Conservation (phyloP, 2,888 invertebrate species). For the Patella depressa region DNA sequence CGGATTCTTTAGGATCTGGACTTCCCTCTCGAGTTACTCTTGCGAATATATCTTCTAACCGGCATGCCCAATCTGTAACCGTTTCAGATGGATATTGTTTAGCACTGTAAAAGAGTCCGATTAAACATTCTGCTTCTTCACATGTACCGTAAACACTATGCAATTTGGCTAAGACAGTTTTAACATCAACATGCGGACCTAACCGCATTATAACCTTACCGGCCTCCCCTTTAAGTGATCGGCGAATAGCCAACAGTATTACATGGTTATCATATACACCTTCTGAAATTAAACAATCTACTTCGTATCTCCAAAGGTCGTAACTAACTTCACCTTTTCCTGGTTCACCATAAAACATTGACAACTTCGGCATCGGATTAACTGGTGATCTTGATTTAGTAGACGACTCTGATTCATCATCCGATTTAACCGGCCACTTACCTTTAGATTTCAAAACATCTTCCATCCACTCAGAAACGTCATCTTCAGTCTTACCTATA, state of each 20-base stretch:
- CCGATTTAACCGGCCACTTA: neutral
- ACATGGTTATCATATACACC: no score
- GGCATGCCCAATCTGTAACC: neutral
- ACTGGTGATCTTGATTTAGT: no score
- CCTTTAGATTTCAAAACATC: neutral
- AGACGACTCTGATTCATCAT: no score
- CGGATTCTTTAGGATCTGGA: neutral
- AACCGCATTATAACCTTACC: no score
- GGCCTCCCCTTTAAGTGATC: no score
- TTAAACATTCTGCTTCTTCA: constrained; percentile 7
- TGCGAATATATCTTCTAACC: constrained; percentile 6
- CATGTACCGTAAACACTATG: constrained; percentile 9
- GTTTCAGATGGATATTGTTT: no score
- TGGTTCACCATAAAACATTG: constrained; percentile 13
- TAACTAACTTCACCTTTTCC: constrained; percentile 8
- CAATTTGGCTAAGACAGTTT: no score
- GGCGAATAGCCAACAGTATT: no score
- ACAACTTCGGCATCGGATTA: constrained; percentile 1
- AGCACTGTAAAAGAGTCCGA: neutral
- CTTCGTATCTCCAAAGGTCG: constrained; percentile 13
- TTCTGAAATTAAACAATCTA: constrained; percentile 12
- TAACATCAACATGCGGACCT: no score
- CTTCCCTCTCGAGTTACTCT: neutral
- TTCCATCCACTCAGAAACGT: neutral
- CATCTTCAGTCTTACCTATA: neutral